Percentiles rank a stretch among this genome's conserved stretches.
These are phyloP conservation scores for Tretioscincus oriximinensis DNA, from an alignment of 2,113 vertebrate species.

Conservation along the genomic window DNA sequence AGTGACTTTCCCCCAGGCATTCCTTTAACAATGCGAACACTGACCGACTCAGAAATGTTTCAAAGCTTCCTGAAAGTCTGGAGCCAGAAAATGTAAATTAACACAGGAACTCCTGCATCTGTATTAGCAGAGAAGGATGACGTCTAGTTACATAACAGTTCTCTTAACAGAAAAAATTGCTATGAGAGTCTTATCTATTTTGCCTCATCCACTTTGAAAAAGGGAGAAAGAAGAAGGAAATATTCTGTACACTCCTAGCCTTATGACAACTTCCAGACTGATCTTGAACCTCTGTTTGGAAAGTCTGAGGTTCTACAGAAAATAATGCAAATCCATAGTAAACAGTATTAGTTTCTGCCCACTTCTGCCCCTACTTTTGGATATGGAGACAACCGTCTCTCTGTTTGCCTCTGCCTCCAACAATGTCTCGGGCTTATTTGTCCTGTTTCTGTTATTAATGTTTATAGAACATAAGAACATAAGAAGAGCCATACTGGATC, in stretches of 20 bases:
- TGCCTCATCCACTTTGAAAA: neutral
- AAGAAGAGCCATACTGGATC: too few species aligned
- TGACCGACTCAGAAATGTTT: conserved; percentile 32
- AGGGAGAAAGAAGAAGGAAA: neutral
- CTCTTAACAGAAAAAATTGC: neutral
- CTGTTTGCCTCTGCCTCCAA: too few species aligned
- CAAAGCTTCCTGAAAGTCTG: conserved; percentile 43
- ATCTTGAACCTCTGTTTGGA: neutral
- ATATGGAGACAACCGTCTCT: too few species aligned
- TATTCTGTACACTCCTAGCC: neutral
- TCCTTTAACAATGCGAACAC: conserved; percentile 54
- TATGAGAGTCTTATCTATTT: too few species aligned
- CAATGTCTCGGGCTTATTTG: too few species aligned
- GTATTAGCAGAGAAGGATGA: neutral
- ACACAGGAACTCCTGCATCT: conserved; percentile 17
- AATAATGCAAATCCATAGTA: neutral
- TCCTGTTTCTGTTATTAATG: too few species aligned
- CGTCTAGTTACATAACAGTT: neutral
- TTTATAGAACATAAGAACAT: too few species aligned
- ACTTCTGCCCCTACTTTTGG: too few species aligned
- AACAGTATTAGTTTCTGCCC: too few species aligned
- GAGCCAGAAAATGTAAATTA: conserved; percentile 60
- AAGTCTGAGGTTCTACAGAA: neutral
- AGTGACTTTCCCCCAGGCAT: conserved; percentile 53
- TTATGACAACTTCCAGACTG: neutral